Evolutionary conservation across 2,888 invertebrate species (phyloP).

Genomic region (Abrostola triplasia): DNA sequence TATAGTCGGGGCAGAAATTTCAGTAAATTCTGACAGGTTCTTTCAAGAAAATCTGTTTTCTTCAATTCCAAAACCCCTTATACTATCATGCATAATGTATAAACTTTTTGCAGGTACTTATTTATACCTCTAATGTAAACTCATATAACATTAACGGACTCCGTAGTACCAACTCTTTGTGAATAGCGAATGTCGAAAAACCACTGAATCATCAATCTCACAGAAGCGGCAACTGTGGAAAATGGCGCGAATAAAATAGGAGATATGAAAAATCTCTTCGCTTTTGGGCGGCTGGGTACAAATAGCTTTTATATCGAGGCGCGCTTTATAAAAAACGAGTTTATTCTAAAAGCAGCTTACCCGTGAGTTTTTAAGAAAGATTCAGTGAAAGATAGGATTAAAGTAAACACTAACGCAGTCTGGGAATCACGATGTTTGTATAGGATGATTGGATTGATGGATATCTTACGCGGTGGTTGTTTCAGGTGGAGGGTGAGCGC

Average conservation of each 20-base stretch:
- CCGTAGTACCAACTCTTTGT: conserved; percentile 33
- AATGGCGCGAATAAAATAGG: conserved; percentile 42
- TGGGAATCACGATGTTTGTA: conserved; percentile 16
- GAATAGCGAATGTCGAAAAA: conserved; percentile 45
- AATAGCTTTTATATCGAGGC: conserved; percentile 43
- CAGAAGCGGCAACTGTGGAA: conserved; percentile 35
- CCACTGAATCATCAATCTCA: conserved; percentile 49
- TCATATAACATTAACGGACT: conserved; percentile 39
- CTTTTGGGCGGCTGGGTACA: conserved; percentile 50
- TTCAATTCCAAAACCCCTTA: background rate
- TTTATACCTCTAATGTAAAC: conserved; percentile 39
- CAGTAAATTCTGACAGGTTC: background rate
- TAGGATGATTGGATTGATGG: conserved; percentile 16
- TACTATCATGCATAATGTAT: background rate
- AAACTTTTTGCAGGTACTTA: background rate
- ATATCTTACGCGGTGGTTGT: conserved; percentile 29
- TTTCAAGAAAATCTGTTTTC: background rate
- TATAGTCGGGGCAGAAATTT: too few relatives aligned
- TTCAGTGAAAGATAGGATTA: conserved; percentile 7
- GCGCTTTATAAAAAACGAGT: conserved; percentile 26
- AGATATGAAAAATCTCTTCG: conserved; percentile 49
- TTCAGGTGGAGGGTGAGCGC: conserved; percentile 78
- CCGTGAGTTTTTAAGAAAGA: conserved; percentile 9
- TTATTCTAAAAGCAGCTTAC: conserved; percentile 9
- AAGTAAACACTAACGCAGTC: conserved; percentile 13